Evolutionary conservation across 2,888 invertebrate species (phyloP).

Genomic region (Philereme transversata): DNA sequence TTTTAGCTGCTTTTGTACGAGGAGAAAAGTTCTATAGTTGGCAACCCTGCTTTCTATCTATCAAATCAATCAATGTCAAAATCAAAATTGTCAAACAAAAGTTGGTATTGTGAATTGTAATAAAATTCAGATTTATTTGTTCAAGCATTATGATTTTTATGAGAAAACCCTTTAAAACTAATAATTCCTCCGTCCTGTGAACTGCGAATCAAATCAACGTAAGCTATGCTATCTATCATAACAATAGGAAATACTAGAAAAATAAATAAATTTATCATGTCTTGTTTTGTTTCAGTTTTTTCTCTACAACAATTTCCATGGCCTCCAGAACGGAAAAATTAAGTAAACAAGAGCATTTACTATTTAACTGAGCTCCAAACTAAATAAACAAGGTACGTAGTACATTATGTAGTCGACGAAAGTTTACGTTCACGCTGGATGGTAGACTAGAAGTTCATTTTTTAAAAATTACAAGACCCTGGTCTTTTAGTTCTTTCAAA

Average conservation of each 20-base stretch:
- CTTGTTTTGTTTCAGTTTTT: not conserved
- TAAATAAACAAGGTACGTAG: slow-evolving; percentile 4
- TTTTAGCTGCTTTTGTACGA: too few species aligned
- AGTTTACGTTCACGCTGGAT: not conserved
- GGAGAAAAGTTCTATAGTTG: too few species aligned
- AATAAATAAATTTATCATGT: not conserved
- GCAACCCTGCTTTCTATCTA: too few species aligned
- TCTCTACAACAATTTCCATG: not conserved
- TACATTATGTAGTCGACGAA: not conserved
- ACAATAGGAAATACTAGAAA: not conserved
- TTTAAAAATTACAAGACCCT: not conserved
- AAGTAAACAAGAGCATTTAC: not conserved
- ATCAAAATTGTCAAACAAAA: too few species aligned
- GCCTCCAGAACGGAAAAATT: slow-evolving; percentile 1
- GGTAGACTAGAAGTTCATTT: not conserved
- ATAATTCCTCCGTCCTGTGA: not conserved
- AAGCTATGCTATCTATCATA: not conserved
- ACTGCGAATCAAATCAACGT: not conserved
- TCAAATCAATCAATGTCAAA: too few species aligned
- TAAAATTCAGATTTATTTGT: too few species aligned
- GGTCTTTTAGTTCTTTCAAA: not conserved
- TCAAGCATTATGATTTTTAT: not conserved
- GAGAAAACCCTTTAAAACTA: not conserved
- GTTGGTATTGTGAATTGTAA: too few species aligned
- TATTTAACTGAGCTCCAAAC: not conserved